Evolutionary conservation across 1,140 invertebrate species (phyloP).

Genomic region (Aphidius ervi): DNA sequence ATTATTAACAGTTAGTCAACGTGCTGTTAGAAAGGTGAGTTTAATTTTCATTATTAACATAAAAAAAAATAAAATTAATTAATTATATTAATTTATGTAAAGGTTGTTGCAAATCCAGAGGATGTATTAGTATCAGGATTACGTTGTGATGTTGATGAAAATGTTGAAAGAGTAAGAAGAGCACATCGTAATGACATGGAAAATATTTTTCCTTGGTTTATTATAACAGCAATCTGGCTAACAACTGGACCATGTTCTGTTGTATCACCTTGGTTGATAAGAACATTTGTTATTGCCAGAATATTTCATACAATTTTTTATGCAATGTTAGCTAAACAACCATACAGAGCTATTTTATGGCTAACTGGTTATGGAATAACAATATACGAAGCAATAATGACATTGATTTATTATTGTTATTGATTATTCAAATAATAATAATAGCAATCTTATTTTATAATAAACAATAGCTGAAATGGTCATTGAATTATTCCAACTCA

Average conservation of each 20-base stretch:
- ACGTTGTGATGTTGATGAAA: conserved; percentile 49
- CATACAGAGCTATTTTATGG: conserved; percentile 53
- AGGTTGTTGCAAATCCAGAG: conserved; percentile 39
- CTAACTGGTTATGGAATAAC: conserved; percentile 49
- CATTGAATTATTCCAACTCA: too few relatives aligned
- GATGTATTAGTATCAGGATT: conserved; percentile 46
- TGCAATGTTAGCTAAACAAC: conserved; percentile 53
- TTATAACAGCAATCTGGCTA: conserved; percentile 55
- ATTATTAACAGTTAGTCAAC: conserved; percentile 52
- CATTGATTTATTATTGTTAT: conserved; percentile 31
- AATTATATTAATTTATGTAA: conserved; percentile 21
- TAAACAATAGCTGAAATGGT: too few relatives aligned
- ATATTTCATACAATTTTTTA: conserved; percentile 59
- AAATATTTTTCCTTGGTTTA: conserved; percentile 59
- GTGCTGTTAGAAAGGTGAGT: conserved; percentile 58
- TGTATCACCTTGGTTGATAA: conserved; percentile 55
- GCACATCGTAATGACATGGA: conserved; percentile 64
- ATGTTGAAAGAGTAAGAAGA: conserved; percentile 55
- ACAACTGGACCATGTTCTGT: conserved; percentile 49
- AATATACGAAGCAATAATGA: conserved; percentile 53
- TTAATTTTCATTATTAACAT: not conserved
- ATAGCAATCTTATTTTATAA: too few relatives aligned
- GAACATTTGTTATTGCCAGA: conserved; percentile 52
- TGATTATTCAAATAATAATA: not conserved
- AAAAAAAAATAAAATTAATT: not conserved